Evolutionary conservation across 2,797 vertebrate species (phyloP).

Genomic region (Diglossa cyanea): DNA sequence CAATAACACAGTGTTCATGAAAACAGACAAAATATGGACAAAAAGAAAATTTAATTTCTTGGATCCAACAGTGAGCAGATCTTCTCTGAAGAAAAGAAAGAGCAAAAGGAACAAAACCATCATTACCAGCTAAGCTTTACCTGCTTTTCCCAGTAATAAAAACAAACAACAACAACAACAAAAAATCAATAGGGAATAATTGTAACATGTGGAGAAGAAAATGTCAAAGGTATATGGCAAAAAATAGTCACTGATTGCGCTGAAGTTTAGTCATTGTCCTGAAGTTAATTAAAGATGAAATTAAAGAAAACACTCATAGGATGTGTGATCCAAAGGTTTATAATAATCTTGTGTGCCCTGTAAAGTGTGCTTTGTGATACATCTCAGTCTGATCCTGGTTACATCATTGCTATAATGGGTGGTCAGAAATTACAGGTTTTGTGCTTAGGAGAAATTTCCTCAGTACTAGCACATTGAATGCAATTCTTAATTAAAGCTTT

Average conservation of each 20-base stretch:
- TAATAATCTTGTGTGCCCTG: neutral
- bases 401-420: neutral
- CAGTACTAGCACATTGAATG: neutral
- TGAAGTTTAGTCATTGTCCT: conserved; percentile 17
- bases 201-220: conserved; percentile 26
- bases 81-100: neutral
- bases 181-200: conserved; percentile 31
- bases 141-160: conserved; percentile 5
- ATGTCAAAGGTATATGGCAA: neutral
- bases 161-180: neutral
- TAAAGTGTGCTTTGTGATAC: neutral
- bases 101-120: neutral
- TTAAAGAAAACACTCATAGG: neutral
- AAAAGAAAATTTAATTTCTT: conserved; percentile 35
- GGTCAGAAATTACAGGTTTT: neutral
- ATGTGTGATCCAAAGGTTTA: neutral
- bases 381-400: neutral
- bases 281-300: conserved; percentile 45
- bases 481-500: neutral
- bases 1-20: neutral
- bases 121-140: neutral
- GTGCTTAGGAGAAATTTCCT: neutral
- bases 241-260: neutral
- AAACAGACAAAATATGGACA: conserved; percentile 10
- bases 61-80: conserved; percentile 30